Evolutionary conservation across 2,113 vertebrate genomes (phyloP), one percentile per base, ranked within the genome.

Genomic region (Aldabrachelys gigantea): DNA sequence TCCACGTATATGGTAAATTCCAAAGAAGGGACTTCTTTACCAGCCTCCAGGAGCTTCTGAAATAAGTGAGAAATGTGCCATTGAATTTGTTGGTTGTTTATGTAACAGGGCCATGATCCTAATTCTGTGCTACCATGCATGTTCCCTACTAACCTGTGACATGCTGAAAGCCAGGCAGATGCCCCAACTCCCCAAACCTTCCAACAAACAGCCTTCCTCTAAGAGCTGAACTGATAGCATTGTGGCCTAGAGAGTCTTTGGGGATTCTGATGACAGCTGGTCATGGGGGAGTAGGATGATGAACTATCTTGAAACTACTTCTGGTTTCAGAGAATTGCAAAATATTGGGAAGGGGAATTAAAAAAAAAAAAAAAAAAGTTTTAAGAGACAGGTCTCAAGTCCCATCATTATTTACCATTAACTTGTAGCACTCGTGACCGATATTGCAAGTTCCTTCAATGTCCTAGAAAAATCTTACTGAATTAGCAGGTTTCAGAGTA

Each of bases 341-440:
- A 75, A 41, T 19, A 24, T 41, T 62, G 59, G 69, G 9, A 41
- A 75, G 2, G n/a, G 69, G 69, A 75, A 75, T 62, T 16, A 54
- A 29, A 62, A 62, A 72, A 19, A 19, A 41, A 19, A 41, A 41
- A 41, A 72, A 38, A 9, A 38, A 14, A 11, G 19, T 75, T 75
- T 75, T 79, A 50, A 35, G 8, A 24, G 38, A 4, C 22, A 38
- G 3, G 25, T 56, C 52, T 80, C 25, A n/a, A 2, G 31, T n/a
- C 78, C 13, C 4, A 0, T 12, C 50, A n/a, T 0, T 1, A 44
- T 49, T 56, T 72, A 62, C 17, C 31, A 27, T 10, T 35, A 6
- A 24, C 44, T 25, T 17, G 49, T 6, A 10, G 29, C 16, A 2
- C 10, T 31, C 3, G 12, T 50, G 80, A 38, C 75, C 13, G 6